Conservation (phyloP, 1,140 invertebrate genomes). For the Aphaenogaster rudis region DNA sequence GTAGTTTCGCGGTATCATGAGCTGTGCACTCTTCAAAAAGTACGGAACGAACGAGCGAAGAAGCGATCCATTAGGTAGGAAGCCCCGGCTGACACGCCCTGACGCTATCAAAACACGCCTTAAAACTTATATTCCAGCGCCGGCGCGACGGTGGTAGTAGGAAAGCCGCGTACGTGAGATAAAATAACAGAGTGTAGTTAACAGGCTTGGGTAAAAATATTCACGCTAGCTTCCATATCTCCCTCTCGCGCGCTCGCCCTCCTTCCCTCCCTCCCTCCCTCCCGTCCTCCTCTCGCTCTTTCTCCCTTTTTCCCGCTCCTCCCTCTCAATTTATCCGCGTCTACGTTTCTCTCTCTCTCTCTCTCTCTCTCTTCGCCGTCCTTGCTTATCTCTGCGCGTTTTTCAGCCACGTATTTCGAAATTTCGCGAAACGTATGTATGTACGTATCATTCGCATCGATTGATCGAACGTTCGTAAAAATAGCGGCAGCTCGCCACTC, state of each 20-base stretch:
- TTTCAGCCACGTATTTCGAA: slow-evolving; percentile 39
- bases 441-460: slow-evolving; percentile 39
- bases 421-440: slow-evolving; percentile 20
- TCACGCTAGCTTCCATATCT: slow-evolving; percentile 76
- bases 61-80: slow-evolving; percentile 84
- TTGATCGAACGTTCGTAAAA: slow-evolving; percentile 32
- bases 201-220: slow-evolving; percentile 84
- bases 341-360: slow-evolving; percentile 36
- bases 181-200: slow-evolving; percentile 84
- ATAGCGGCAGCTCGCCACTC: background rate
- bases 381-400: slow-evolving; percentile 45
- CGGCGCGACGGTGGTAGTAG: slow-evolving; percentile 68
- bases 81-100: slow-evolving; percentile 83
- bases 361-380: slow-evolving; percentile 8
- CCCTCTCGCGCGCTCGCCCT: slow-evolving; percentile 48
- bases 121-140: slow-evolving; percentile 84
- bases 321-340: slow-evolving; percentile 49
- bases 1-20: slow-evolving; percentile 69
- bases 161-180: slow-evolving; percentile 82
- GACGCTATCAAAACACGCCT: slow-evolving; percentile 85
- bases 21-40: slow-evolving; percentile 75
- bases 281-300: background rate
- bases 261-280: background rate
- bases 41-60: slow-evolving; percentile 76
- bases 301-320: background rate